Base-by-base conservation (phyloP, 1,140 invertebrate species). In the Penaeus japonicus region DNA sequence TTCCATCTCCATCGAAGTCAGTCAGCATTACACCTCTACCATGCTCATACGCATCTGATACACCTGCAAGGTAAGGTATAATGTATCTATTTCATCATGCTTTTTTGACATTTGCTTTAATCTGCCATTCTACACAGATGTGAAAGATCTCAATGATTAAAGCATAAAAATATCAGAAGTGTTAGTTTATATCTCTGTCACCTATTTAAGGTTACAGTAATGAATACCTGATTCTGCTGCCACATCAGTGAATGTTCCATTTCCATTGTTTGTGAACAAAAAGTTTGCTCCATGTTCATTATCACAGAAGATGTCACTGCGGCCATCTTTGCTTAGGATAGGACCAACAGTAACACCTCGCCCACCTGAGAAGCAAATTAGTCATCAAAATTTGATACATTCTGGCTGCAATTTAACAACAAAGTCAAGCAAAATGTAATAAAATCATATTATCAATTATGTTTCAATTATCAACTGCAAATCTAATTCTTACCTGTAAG, bases 211-310 rank as follows among this genome's bases (percentile, higher is more conserved):
- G 0, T 24, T 47, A 15, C 10, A 47, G 10, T 47, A 7, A 47
- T 7, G 15, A 27, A n/a, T 83, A 83, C 81, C 81, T 39, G 55
- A 83, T 35, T 83, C 55, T 62, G 81, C 81, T 32, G 81, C 81
- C 22, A 83, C 81, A 83, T 83, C 81, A 35, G 81, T 83, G 27
- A 62, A 83, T 35, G 55, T 83, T 65, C 81, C 81, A 83, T 83
- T 65, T 12, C 81, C 81, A 59, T 83, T 83, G 39, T 83, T 83
- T 35, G 65, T 83, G 30, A 83, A 83, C 24, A 83, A 22, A 22
- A 83, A 83, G 59, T 83, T 83, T 20, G 81, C 55, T 18, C 81
- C 81, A 32, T 83, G 81, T n/a, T 83, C 59, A 83, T 65, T 83
- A 27, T 83, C 59, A 59, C 81, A 83, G 22, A 83, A 83, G 30